Base-by-base conservation (phyloP, 2,888 invertebrate genomes). In the Stenodema calcarata region DNA sequence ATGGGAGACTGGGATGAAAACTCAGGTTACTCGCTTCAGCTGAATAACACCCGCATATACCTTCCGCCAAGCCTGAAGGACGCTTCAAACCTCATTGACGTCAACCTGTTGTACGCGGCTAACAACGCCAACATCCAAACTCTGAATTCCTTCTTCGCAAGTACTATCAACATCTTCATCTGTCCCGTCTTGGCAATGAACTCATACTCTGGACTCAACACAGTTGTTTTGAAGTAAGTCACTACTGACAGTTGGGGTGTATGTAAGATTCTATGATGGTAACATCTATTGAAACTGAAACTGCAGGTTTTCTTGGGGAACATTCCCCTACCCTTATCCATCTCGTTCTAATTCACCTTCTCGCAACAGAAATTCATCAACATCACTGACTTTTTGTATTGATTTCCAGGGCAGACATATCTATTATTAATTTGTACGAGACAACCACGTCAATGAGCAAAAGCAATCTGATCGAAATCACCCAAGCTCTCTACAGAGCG, bases 171-270 rank as follows among this genome's bases (percentile, higher is more conserved):
- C 23, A 41, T 82, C 41, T 82, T 82, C 23, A 47, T 82, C 18
- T 23, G 35, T 6, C 82, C 82, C 4, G 82, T 82, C 14, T 14
- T 82, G 18, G 23, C 16, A 3, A 30, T 12, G 14, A 44, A 84
- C 14, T 54, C 84, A 1, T 84, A 84, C 42, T 73, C 84, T 0
- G 84, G 84, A 0, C 73, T 84, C 14, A 75, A 75, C 28, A 28
- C 73, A 7, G 47, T 84, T 16, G 84, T 84, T 28, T 44, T 84
- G 70, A 84, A 75, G 84, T 84, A 16, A 84, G 84, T 84, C 35
- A 2, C 35, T 4, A 4, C 35, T 4, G 35, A 2, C 7, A 35
- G 2, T 35, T 35, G n/a, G 6, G 35, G 4, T 35, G 7, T 35
- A 35, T 4, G 7, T 35, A 7, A 7, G 35, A 35, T 35, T 4